A percentile compares a stretch with the other conserved stretches of the same genome.
These are phyloP conservation scores for Phocides pigmalion DNA, from an alignment of 1,140 invertebrate genomes.

Conservation along the genomic window DNA sequence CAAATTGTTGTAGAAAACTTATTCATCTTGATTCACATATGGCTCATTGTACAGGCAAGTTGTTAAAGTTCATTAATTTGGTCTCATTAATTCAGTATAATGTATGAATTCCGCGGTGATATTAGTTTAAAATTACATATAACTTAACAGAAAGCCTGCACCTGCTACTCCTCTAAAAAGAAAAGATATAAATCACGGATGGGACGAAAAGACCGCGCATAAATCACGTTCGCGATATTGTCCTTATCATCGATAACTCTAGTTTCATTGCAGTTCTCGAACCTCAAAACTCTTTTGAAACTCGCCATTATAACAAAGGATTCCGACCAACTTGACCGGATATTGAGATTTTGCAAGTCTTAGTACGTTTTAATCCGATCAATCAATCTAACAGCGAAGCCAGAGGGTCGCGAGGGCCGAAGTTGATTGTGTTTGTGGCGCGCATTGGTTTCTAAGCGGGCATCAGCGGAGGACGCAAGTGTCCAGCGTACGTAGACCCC, in stretches of 20 bases:
- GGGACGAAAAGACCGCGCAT: not conserved
- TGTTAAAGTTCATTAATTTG: too few relatives aligned
- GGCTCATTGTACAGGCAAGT: too few relatives aligned
- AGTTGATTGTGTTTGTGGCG: conserved; percentile 61
- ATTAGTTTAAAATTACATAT: not conserved
- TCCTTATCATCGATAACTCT: not conserved
- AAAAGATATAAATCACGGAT: not conserved
- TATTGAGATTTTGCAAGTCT: conserved; percentile 31
- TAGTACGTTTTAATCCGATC: conserved; percentile 49
- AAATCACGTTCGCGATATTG: conserved; percentile 5
- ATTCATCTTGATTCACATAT: too few relatives aligned
- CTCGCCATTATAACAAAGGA: conserved; percentile 7
- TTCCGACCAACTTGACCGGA: conserved; percentile 10
- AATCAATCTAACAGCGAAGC: conserved; percentile 52
- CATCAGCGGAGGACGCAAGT: conserved; percentile 67
- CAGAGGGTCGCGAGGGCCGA: conserved; percentile 34
- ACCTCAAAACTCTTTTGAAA: conserved; percentile 5
- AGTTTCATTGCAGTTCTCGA: not conserved
- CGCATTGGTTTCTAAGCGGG: conserved; percentile 64
- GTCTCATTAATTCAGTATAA: too few relatives aligned
- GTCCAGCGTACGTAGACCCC: conserved; percentile 52
- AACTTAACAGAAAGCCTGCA: not conserved
- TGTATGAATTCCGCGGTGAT: too few relatives aligned
- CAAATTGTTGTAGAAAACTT: too few relatives aligned
- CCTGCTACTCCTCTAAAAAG: too few relatives aligned